Percentiles rank a stretch among this genome's conserved stretches.
These are phyloP conservation scores for Uropetala carovei DNA, from an alignment of 2,888 invertebrate genomes.

Conservation along the genomic window DNA sequence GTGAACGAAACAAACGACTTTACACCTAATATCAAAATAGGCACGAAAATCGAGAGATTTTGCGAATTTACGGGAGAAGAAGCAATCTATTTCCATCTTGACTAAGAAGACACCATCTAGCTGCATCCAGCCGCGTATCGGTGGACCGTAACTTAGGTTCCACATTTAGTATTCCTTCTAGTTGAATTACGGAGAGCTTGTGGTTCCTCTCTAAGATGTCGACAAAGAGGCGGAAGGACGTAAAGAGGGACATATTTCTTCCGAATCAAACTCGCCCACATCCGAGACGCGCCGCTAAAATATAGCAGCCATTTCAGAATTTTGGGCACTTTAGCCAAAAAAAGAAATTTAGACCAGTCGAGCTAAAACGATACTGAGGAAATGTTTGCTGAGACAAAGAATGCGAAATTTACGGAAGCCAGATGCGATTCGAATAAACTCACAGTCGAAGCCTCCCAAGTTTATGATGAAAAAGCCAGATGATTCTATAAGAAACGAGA, in stretches of 20 bases:
- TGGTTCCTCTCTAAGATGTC: background rate
- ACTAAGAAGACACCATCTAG: background rate
- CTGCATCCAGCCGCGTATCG: background rate
- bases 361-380: too few species aligned
- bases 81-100: background rate
- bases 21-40: background rate
- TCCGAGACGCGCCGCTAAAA: background rate
- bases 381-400: too few species aligned
- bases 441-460: too few species aligned
- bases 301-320: background rate
- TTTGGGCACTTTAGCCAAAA: background rate
- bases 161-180: background rate
- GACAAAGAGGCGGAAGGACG: background rate
- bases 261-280: slow-evolving; percentile 5
- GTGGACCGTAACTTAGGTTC: background rate
- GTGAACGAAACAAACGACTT: too few species aligned
- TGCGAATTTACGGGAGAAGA: background rate
- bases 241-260: background rate
- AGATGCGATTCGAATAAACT: too few species aligned
- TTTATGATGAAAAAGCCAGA: too few species aligned
- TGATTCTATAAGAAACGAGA: too few species aligned
- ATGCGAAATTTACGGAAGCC: too few species aligned
- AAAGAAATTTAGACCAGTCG: background rate
- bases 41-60: background rate
- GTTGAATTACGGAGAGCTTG: background rate